Evolutionary conservation across 2,888 invertebrate species (phyloP).

Genomic region (Caenorhabditis sp.): DNA sequence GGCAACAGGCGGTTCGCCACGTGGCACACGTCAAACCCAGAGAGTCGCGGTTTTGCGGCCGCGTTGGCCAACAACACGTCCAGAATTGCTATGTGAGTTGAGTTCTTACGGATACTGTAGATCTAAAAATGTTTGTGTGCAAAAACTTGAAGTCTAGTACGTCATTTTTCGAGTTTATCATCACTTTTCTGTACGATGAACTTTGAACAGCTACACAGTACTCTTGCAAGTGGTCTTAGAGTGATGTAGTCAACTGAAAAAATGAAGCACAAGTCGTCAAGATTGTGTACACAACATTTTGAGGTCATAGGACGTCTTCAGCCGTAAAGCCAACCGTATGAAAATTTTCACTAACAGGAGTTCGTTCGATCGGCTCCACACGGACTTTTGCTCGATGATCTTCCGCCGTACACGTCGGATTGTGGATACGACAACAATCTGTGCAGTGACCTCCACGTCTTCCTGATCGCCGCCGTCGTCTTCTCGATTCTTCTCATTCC

Average conservation of each 20-base stretch:
- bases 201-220: no score
- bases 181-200: no score
- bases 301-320: no score
- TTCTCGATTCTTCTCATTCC: slow-evolving; percentile 56
- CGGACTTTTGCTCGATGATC: slow-evolving; percentile 26
- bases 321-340: no score
- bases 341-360: no score
- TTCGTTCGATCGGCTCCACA: not conserved
- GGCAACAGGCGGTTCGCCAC: slow-evolving; percentile 12
- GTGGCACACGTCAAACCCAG: slow-evolving; percentile 42
- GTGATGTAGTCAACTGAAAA: no score
- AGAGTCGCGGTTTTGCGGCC: slow-evolving; percentile 9
- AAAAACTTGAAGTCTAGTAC: slow-evolving; percentile 9
- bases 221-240: no score
- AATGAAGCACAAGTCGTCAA: no score
- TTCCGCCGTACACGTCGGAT: slow-evolving; percentile 55
- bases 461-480: slow-evolving; percentile 54
- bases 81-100: slow-evolving; percentile 51
- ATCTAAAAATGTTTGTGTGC: not conserved
- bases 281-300: no score
- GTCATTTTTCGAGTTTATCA: no score
- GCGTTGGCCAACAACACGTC: no score
- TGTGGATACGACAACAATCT: slow-evolving; percentile 62
- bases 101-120: no score
- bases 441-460: slow-evolving; percentile 61